A percentile compares a stretch with the other conserved stretches of the same genome.
Evolutionary conservation across 1,140 invertebrate species (phyloP).

Genomic region (Anthonomus grandis): DNA sequence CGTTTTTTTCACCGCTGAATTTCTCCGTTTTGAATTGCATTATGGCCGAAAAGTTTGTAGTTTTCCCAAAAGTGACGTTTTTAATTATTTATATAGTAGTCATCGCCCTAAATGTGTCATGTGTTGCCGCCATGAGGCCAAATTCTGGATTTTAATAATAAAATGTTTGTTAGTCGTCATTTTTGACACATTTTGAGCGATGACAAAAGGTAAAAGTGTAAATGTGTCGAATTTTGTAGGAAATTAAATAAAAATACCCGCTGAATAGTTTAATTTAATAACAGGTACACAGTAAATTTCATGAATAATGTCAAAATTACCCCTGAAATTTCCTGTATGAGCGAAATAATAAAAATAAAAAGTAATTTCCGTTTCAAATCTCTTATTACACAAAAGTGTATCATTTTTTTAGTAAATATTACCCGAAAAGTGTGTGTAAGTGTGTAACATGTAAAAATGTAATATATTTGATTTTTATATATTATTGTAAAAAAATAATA

Average conservation of each 20-base stretch:
- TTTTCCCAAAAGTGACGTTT: constrained; percentile 49
- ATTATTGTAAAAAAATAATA: constrained; percentile 41
- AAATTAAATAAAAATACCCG: constrained; percentile 25
- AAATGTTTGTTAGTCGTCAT: too few relatives aligned
- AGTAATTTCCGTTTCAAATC: constrained; percentile 13
- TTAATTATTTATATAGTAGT: constrained; percentile 30
- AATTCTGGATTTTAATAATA: too few relatives aligned
- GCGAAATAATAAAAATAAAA: neutral
- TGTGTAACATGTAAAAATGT: constrained; percentile 28
- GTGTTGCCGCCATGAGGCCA: too few relatives aligned
- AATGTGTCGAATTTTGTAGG: constrained; percentile 31
- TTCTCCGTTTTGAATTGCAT: constrained; percentile 23
- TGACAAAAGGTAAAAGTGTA: constrained; percentile 21
- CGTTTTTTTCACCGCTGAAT: constrained; percentile 27
- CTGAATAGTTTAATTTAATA: too few relatives aligned
- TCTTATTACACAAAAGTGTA: constrained; percentile 26
- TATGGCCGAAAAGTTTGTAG: constrained; percentile 40
- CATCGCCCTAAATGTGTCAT: constrained; percentile 8
- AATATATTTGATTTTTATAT: constrained; percentile 32
- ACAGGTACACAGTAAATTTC: neutral
- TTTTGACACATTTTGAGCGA: neutral
- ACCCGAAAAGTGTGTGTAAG: constrained; percentile 25
- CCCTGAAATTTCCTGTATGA: too few relatives aligned
- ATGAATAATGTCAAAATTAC: neutral
- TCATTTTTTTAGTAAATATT: constrained; percentile 15